These are phyloP conservation scores for Epinephelus awoara DNA, from an alignment of 2,797 vertebrate genomes.

Conservation along the genomic window DNA sequence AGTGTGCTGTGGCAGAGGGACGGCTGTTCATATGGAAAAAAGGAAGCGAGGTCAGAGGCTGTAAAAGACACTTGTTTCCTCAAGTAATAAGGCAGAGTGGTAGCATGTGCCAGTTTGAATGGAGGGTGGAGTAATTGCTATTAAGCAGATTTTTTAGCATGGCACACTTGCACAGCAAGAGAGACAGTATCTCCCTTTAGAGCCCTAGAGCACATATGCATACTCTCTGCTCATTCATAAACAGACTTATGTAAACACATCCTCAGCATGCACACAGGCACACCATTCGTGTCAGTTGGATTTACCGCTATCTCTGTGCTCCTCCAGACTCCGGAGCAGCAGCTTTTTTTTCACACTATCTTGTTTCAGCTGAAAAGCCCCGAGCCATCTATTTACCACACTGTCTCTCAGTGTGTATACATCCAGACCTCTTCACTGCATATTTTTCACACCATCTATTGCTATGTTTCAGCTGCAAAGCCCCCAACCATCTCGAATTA, in stretches of 20 bases:
- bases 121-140: conserved; percentile 81
- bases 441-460: conserved; percentile 58
- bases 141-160: conserved; percentile 73
- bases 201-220: conserved; percentile 76
- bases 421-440: conserved; percentile 53
- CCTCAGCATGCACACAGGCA: conserved; percentile 42
- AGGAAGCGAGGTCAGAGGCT: conserved; percentile 70
- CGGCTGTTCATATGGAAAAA: conserved; percentile 75
- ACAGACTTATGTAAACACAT: conserved; percentile 71
- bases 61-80: conserved; percentile 77
- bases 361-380: conserved; percentile 61
- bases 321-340: conserved; percentile 43
- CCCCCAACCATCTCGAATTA: conserved; percentile 40
- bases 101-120: conserved; percentile 78
- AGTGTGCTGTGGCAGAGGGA: conserved; percentile 73
- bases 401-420: conserved; percentile 54
- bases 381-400: conserved; percentile 63
- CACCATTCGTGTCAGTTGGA: conserved; percentile 55
- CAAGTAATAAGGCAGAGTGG: conserved; percentile 68
- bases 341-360: conserved; percentile 50
- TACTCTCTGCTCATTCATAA: conserved; percentile 62
- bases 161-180: conserved; percentile 44
- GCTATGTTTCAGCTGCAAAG: conserved; percentile 38
- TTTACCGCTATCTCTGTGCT: conserved; percentile 60
- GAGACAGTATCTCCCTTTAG: conserved; percentile 10